Conservation (phyloP, 2,797 vertebrate species). For the Bradypus variegatus region DNA sequence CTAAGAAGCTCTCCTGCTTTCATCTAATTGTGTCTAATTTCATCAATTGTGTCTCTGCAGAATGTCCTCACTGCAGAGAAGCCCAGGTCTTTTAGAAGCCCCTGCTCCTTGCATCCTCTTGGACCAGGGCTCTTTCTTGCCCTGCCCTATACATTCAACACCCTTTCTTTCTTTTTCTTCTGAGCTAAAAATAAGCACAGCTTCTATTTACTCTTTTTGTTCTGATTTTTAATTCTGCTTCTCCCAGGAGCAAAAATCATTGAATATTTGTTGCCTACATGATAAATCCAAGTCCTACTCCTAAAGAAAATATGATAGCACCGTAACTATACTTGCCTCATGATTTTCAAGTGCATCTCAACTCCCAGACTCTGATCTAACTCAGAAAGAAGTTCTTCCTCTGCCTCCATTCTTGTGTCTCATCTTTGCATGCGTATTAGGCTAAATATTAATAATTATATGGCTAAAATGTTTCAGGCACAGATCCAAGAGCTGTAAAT, state of each 20-base stretch:
- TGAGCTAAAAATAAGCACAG: not conserved
- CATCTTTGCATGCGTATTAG: not conserved
- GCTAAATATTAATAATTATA: constrained; percentile 30
- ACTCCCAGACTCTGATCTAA: not conserved
- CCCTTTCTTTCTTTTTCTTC: not conserved
- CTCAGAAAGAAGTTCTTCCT: not conserved
- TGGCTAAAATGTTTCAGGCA: constrained; percentile 7
- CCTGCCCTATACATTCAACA: not conserved
- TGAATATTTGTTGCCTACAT: not conserved
- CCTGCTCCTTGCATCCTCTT: not conserved
- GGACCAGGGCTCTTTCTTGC: not conserved
- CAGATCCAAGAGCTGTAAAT: constrained; percentile 10
- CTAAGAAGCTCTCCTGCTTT: not conserved
- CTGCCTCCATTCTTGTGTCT: not conserved
- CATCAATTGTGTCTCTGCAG: not conserved
- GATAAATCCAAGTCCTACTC: not conserved
- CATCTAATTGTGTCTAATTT: too few species aligned
- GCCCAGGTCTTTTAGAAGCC: not conserved
- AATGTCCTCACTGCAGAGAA: not conserved
- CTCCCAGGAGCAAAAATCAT: constrained; percentile 3
- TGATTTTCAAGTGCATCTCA: not conserved
- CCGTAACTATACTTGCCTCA: not conserved
- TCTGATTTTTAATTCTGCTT: not conserved
- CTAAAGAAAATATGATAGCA: not conserved
- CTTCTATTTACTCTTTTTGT: not conserved